phyloP scores from a whole-genome alignment of 2,113 vertebrate species.

The Colius striatus region DNA sequence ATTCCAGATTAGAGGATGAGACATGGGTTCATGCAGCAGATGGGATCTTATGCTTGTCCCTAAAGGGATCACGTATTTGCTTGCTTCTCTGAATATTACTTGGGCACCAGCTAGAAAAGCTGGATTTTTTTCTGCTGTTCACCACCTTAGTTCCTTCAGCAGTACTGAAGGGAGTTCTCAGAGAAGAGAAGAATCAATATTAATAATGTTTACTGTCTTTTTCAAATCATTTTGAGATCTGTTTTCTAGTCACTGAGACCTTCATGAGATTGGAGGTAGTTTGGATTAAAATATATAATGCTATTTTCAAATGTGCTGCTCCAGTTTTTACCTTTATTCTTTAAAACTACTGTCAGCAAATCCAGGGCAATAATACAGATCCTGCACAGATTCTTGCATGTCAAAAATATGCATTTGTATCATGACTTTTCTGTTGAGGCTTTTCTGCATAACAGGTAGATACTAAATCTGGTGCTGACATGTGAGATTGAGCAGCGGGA shows the following conservation, averaged over 20 bases:
- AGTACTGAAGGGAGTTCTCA: slow-evolving; percentile 24
- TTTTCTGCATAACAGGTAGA: not conserved
- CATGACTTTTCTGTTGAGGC: not conserved
- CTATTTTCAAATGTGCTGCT: not conserved
- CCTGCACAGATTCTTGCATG: not conserved
- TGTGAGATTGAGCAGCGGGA: not conserved
- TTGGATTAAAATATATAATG: not conserved
- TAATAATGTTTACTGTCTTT: slow-evolving; percentile 32
- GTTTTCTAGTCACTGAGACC: not conserved
- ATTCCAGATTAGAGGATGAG: not conserved
- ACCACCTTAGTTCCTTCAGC: not conserved
- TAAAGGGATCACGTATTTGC: not conserved
- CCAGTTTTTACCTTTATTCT: not conserved
- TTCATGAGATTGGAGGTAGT: not conserved
- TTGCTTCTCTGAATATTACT: not conserved
- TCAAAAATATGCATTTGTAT: not conserved
- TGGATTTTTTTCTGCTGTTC: not conserved
- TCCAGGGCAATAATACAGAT: not conserved
- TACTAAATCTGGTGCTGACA: not conserved
- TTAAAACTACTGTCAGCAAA: slow-evolving; percentile 1
- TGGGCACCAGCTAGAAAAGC: not conserved
- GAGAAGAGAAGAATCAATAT: slow-evolving; percentile 42
- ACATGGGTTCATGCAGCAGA: not conserved
- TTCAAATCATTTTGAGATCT: slow-evolving; percentile 23
- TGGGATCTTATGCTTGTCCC: not conserved